Evolutionary conservation across 1,140 invertebrate species (phyloP).

Genomic region (Carcinoscorpius rotundicauda): DNA sequence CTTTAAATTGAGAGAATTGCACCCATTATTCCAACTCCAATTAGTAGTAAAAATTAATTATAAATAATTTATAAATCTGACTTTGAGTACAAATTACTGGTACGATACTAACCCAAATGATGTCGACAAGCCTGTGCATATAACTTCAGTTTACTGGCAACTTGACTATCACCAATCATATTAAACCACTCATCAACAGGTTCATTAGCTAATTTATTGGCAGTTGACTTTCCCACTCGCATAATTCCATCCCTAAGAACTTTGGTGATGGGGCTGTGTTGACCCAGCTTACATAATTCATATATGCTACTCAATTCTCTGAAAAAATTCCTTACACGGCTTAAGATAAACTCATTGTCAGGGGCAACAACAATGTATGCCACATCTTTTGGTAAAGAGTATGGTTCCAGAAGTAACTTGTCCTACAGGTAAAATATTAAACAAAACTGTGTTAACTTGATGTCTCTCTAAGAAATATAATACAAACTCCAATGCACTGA

Average conservation of each 20-base stretch:
- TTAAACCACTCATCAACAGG: conserved; percentile 85
- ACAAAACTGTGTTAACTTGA: conserved; percentile 3
- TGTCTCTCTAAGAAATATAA: too few species aligned
- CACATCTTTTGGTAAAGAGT: conserved; percentile 79
- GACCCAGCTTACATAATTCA: conserved; percentile 46
- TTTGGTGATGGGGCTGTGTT: conserved; percentile 25
- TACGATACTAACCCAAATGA: not conserved
- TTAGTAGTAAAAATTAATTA: too few species aligned
- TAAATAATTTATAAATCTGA: too few species aligned
- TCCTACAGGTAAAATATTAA: conserved; percentile 40
- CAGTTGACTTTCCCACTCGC: conserved; percentile 57
- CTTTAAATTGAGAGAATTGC: too few species aligned
- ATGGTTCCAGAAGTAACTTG: conserved; percentile 83
- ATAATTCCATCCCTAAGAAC: conserved; percentile 52
- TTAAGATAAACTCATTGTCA: conserved; percentile 71
- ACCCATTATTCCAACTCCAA: too few species aligned
- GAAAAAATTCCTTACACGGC: conserved; percentile 72
- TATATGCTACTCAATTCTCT: conserved; percentile 83
- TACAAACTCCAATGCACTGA: too few species aligned
- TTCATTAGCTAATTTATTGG: conserved; percentile 49
- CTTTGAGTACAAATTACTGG: too few species aligned
- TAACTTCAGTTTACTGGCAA: conserved; percentile 64
- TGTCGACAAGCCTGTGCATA: conserved; percentile 60
- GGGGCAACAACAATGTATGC: conserved; percentile 92
- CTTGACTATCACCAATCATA: conserved; percentile 51